phyloP scores from a whole-genome alignment of 2,888 invertebrate species.

The Drosophila yooni region DNA sequence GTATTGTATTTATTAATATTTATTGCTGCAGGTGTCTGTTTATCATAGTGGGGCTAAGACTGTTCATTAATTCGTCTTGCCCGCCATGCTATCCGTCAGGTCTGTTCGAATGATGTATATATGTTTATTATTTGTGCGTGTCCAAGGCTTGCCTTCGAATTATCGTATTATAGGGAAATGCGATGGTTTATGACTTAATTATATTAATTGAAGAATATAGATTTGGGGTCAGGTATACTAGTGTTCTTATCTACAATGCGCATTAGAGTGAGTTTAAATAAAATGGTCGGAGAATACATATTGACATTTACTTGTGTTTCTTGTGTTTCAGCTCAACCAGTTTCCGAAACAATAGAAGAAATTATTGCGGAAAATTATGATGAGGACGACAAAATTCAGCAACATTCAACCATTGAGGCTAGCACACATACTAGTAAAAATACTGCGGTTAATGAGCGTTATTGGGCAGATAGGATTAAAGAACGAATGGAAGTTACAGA shows the following conservation, averaged over 20 bases:
- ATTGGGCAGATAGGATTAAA: constrained; percentile 86
- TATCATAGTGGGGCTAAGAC: neutral
- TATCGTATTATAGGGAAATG: neutral
- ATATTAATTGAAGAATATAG: neutral
- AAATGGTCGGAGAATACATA: neutral
- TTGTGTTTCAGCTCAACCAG: constrained; percentile 36
- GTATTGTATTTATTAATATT: neutral
- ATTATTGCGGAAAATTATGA: constrained; percentile 98
- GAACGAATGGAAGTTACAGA: constrained; percentile 85
- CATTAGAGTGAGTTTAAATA: neutral
- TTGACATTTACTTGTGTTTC: neutral
- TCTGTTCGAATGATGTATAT: neutral
- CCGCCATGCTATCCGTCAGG: neutral
- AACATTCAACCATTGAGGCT: constrained; percentile 67
- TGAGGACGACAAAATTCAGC: constrained; percentile 83
- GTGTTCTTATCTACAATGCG: neutral
- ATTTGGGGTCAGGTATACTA: neutral
- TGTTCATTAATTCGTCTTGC: neutral
- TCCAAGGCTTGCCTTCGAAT: neutral
- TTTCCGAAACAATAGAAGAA: constrained; percentile 88
- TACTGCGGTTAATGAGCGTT: constrained; percentile 76
- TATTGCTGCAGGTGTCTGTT: neutral
- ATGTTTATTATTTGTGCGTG: neutral
- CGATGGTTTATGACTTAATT: neutral
- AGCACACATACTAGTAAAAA: constrained; percentile 82